Percentiles rank a stretch among this genome's conserved stretches.
phyloP scores from a whole-genome alignment of 2,797 vertebrate species.

The Syngnathus acus region DNA sequence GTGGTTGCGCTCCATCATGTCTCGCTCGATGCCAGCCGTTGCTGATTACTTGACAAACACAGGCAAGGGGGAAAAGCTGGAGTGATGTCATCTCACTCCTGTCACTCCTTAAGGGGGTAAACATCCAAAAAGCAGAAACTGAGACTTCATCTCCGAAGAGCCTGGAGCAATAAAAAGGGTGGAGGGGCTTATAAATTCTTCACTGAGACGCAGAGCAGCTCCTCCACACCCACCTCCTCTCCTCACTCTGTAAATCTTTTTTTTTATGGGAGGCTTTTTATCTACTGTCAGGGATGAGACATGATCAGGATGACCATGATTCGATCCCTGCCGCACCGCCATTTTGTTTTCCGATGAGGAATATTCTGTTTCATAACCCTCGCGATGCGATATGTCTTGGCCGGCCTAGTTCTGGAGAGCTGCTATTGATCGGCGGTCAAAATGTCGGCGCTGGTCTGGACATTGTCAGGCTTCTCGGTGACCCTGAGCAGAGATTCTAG shows the following conservation, averaged over 20 bases:
- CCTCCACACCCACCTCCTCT: conserved; percentile 11
- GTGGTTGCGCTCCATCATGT: conserved; percentile 33
- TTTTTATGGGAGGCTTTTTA: conserved; percentile 46
- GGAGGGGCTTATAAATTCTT: conserved; percentile 34
- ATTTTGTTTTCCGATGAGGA: conserved; percentile 13
- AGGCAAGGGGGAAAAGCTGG: neutral
- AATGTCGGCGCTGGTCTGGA: conserved; percentile 10
- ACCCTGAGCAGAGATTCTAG: neutral
- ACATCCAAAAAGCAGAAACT: conserved; percentile 12
- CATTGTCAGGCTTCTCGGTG: conserved; percentile 13
- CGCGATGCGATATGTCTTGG: neutral
- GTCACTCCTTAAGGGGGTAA: conserved; percentile 3
- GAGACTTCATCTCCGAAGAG: conserved; percentile 14
- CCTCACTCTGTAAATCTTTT: conserved; percentile 43
- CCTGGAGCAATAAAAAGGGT: conserved; percentile 15
- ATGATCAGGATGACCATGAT: conserved; percentile 22
- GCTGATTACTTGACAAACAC: neutral
- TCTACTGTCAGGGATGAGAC: conserved; percentile 22
- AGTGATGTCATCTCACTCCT: conserved; percentile 8
- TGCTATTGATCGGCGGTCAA: conserved; percentile 24
- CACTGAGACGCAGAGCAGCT: conserved; percentile 24
- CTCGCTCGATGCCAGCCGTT: neutral
- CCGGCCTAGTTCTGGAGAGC: conserved; percentile 22
- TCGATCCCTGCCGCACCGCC: conserved; percentile 19
- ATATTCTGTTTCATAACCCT: conserved; percentile 17